Evolutionary conservation across 2,113 vertebrate genomes (phyloP).

Genomic region (Lepidothrix coronata): DNA sequence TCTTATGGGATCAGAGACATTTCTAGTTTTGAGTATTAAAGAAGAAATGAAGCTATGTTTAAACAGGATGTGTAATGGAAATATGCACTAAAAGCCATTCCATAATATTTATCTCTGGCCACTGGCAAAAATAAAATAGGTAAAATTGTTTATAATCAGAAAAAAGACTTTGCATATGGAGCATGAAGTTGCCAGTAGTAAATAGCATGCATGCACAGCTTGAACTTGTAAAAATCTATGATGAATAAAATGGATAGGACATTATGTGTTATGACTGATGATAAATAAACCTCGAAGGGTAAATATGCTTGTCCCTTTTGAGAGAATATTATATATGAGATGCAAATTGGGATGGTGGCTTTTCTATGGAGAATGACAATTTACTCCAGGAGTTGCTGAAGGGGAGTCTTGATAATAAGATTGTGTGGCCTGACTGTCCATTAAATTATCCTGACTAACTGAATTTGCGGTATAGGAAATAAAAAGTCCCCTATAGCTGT

Average conservation of each 20-base stretch:
- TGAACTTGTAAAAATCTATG: conserved; percentile 17
- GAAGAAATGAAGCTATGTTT: not conserved
- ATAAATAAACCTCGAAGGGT: conserved; percentile 8
- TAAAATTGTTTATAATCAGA: not conserved
- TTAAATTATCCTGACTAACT: conserved; percentile 32
- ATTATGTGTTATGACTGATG: conserved; percentile 1
- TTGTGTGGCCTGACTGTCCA: not conserved
- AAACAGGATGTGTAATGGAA: not conserved
- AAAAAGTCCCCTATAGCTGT: not conserved
- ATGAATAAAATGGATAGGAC: not conserved
- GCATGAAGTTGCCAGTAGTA: not conserved
- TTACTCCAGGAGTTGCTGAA: not conserved
- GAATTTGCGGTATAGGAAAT: not conserved
- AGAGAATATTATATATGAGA: not conserved
- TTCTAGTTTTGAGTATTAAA: not conserved
- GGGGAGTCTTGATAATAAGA: not conserved
- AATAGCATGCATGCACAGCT: not conserved
- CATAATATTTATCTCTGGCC: not conserved
- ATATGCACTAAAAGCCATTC: not conserved
- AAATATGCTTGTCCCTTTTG: conserved; percentile 16
- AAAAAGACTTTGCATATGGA: not conserved
- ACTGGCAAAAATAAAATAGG: not conserved
- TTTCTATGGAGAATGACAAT: not conserved
- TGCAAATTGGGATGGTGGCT: not conserved
- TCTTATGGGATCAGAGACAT: not conserved